phyloP scores from a whole-genome alignment of 1,140 invertebrate species.

The Heliconius hermathena region DNA sequence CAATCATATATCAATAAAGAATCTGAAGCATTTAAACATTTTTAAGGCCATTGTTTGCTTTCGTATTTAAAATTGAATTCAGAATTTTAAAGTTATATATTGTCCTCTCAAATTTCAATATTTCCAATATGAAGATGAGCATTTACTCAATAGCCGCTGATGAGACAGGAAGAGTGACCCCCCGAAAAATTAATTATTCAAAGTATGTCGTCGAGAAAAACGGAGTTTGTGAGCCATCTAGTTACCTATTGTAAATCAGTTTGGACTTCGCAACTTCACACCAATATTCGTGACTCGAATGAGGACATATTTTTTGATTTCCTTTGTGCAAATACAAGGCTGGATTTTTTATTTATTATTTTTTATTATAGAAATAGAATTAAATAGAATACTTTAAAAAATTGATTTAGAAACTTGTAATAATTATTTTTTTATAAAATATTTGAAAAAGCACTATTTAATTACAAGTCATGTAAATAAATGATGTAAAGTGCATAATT shows the following conservation, averaged over 20 bases:
- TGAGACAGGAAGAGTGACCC: constrained; percentile 61
- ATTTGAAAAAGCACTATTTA: no score
- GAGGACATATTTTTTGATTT: neutral
- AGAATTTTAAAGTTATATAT: no score
- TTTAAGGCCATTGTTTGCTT: no score
- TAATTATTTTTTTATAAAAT: no score
- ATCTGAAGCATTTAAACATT: no score
- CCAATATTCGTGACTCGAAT: constrained; percentile 41
- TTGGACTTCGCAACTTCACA: constrained; percentile 24
- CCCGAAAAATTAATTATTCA: constrained; percentile 70
- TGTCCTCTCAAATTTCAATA: neutral
- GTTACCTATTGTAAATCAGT: constrained; percentile 47
- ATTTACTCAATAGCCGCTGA: constrained; percentile 63
- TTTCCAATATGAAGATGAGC: constrained; percentile 14
- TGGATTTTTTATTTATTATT: neutral
- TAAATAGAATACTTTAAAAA: no score
- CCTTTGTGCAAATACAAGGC: neutral
- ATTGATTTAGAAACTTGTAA: no score
- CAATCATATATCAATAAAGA: no score
- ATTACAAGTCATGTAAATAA: no score
- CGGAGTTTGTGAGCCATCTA: constrained; percentile 42
- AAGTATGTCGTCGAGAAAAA: constrained; percentile 62
- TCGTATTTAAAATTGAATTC: neutral
- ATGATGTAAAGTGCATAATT: no score
- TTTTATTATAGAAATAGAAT: no score